Percentiles rank a stretch among this genome's conserved stretches.
Evolutionary conservation across 1,140 invertebrate genomes (phyloP).

Genomic region (Tetranychus urticae): DNA sequence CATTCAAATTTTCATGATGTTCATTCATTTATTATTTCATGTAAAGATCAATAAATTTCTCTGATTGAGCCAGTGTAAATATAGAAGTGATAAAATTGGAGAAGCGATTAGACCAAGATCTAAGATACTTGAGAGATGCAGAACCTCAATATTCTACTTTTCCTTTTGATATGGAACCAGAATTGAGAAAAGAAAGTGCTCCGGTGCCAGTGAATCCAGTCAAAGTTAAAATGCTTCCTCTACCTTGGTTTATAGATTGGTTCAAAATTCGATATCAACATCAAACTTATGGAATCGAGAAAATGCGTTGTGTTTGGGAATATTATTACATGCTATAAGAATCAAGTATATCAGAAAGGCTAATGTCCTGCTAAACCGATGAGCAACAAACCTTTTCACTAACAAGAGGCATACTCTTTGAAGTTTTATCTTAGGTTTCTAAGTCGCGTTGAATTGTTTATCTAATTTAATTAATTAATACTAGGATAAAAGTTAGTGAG

Average conservation of each 20-base stretch:
- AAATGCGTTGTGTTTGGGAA: constrained; percentile 17
- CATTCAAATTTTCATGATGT: no score
- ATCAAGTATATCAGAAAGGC: no score
- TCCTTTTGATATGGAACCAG: constrained; percentile 67
- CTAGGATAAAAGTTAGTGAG: no score
- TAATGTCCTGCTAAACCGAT: no score
- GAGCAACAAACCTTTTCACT: no score
- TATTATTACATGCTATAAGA: constrained; percentile 20
- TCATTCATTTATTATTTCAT: no score
- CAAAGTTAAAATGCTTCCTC: constrained; percentile 59
- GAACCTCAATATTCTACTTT: constrained; percentile 76
- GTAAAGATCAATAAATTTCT: no score
- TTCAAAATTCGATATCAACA: constrained; percentile 30
- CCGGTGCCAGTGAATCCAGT: constrained; percentile 62
- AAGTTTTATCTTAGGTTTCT: no score
- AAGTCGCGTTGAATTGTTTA: no score
- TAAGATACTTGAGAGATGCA: constrained; percentile 81
- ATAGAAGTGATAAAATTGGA: constrained; percentile 77
- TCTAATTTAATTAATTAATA: no score
- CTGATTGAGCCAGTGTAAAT: constrained; percentile 17
- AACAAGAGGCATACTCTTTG: no score
- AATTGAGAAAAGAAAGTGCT: constrained; percentile 41
- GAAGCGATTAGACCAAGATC: constrained; percentile 68
- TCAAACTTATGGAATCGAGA: constrained; percentile 36
- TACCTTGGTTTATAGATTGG: constrained; percentile 64